Base-by-base conservation (phyloP, 2,888 invertebrate genomes). In the Synergus itoensis region DNA sequence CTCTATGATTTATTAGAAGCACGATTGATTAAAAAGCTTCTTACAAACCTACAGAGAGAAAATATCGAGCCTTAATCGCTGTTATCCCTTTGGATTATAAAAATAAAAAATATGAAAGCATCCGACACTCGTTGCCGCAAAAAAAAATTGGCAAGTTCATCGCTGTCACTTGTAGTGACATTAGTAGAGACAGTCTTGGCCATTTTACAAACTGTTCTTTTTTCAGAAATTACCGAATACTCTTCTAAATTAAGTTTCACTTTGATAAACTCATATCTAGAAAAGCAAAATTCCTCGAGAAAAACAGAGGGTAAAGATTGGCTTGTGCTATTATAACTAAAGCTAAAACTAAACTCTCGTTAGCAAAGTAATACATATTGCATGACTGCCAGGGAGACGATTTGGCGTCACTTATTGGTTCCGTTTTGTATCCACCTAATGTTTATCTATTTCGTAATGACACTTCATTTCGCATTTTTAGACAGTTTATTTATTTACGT, bases 221-320 rank as follows among this genome's bases (percentile, higher is more conserved):
- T 67, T 67, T 41, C 12, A 67, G 67, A 67, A 67, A 67, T 67
- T 45, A 67, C 43, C 45, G 41, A 67, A 67, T 67, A 18, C 67
- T 67, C 18, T 67, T 43, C 67, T 67, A 67, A 67, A 67, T 67
- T 45, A 67, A 67, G 67, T 67, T 67, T 45, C 67, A 67, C 11
- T 43, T 65, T 11, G 43, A 65, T 65, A 65, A 65, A 43, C 43
- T 11, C 41, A 65, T 9, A 8, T 36, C 41, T n/a, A 40, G 41
- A 1, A 65, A 41, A 43, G 18, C 41, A 41, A n/a, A 18, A 11
- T 12, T 65, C 41, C 18, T 43, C 7, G 18, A 18, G n/a, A 43
- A 43, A 41, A 43, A 41, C 18, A n/a, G 65, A 43, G 65, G 43
- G 18, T 41, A 65, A 65, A 65, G 43, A 65, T 65, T 65, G 65